phyloP scores from a whole-genome alignment of 1,140 invertebrate genomes.

The Dendrolimus punctatus region DNA sequence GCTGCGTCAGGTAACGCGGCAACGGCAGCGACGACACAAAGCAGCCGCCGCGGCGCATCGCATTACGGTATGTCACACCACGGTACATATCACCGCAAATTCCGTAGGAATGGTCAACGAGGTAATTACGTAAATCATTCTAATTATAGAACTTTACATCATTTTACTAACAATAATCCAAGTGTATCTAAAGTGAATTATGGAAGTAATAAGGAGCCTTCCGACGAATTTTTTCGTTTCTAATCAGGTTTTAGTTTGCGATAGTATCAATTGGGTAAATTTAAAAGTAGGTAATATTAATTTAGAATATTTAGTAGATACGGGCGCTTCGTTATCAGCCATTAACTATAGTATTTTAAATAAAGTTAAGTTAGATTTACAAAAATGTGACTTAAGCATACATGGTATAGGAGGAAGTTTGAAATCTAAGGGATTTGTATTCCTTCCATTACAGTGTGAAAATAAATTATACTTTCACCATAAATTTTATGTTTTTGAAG shows the following conservation, averaged over 20 bases:
- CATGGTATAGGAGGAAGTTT: constrained; percentile 7
- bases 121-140: too few relatives aligned
- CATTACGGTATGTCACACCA: neutral
- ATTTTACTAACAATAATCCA: neutral
- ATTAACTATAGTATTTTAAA: constrained; percentile 2
- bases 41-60: neutral
- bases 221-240: constrained; percentile 9
- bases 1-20: too few relatives aligned
- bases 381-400: neutral
- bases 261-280: constrained; percentile 9
- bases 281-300: constrained; percentile 4
- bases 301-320: constrained; percentile 8
- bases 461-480: constrained; percentile 1
- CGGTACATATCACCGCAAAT: neutral
- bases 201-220: neutral
- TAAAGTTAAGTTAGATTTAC: constrained; percentile 4
- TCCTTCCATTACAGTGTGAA: constrained; percentile 1
- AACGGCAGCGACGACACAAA: too few relatives aligned
- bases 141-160: too few relatives aligned
- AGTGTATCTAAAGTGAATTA: too few relatives aligned
- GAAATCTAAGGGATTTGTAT: constrained; percentile 5
- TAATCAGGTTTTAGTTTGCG: constrained; percentile 6
- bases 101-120: neutral
- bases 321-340: constrained; percentile 9
- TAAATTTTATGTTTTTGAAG: constrained; percentile 6